Conservation (phyloP, 2,113 vertebrate genomes). For the Mystacornis crossleyi region DNA sequence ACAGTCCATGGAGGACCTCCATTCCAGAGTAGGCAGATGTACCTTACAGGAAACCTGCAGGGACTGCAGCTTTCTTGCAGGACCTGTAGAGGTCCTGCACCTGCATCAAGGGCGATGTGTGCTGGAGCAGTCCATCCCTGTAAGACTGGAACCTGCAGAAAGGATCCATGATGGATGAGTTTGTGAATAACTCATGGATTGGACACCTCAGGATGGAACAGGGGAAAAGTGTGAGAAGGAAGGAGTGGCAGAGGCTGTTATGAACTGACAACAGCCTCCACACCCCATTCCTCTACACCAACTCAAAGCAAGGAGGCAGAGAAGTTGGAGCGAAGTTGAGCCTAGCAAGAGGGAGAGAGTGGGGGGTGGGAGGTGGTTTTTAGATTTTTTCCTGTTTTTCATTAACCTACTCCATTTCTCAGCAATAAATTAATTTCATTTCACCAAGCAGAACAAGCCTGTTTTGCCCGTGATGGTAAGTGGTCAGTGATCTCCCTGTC, state of each 20-base stretch:
- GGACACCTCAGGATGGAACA: not conserved
- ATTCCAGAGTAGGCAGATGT: accelerated
- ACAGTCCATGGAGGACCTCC: not conserved
- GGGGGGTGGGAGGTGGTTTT: accelerated
- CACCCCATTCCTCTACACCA: not conserved
- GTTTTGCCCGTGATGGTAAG: not conserved
- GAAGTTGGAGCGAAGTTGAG: not conserved
- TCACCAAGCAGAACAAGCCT: not conserved
- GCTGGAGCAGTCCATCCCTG: not conserved
- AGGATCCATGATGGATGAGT: not conserved
- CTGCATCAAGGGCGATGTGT: accelerated
- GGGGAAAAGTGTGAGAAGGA: not conserved
- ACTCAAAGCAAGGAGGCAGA: not conserved
- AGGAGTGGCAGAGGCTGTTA: not conserved
- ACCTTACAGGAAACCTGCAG: not conserved
- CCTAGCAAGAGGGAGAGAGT: not conserved
- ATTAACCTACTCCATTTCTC: not conserved
- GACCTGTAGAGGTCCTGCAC: no score
- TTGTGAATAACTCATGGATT: accelerated
- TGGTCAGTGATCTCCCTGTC: not conserved
- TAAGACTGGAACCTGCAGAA: not conserved
- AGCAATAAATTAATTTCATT: not conserved
- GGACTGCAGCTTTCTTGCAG: not conserved
- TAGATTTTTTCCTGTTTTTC: not conserved
- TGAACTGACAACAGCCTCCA: not conserved